Conservation (phyloP, 2,888 invertebrate genomes). For the Pheosia gnoma region DNA sequence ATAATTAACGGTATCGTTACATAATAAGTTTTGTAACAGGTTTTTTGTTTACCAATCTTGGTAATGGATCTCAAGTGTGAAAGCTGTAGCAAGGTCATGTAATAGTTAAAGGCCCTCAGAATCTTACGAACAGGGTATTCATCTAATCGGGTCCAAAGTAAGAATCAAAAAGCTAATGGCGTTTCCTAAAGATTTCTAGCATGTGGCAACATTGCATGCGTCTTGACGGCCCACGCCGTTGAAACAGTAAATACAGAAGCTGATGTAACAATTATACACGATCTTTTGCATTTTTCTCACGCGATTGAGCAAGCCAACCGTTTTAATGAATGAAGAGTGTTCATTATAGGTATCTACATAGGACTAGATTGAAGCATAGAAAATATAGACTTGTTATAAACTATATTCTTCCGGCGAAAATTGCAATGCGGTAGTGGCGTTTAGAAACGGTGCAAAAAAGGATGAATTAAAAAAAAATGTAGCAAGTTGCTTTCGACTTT, state of each 20-base stretch:
- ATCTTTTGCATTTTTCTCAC: slow-evolving; percentile 50
- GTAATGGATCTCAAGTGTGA: no score
- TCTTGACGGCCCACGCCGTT: not conserved
- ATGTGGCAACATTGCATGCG: slow-evolving; percentile 1
- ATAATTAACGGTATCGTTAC: not conserved
- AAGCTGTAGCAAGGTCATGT: no score
- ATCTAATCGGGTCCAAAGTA: no score
- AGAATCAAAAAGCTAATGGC: no score
- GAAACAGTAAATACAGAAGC: not conserved
- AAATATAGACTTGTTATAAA: no score
- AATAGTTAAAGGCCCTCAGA: no score
- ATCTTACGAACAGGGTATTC: no score
- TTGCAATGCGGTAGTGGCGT: slow-evolving; percentile 18
- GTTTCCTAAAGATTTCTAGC: no score
- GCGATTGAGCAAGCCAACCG: slow-evolving; percentile 42
- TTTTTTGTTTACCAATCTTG: no score
- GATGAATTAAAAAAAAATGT: slow-evolving; percentile 47
- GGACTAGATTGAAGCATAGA: no score
- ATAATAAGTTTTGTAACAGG: not conserved
- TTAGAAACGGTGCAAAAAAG: slow-evolving; percentile 43
- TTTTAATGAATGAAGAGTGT: not conserved
- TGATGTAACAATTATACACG: slow-evolving; percentile 14
- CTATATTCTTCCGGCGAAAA: slow-evolving; percentile 5
- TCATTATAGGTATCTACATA: not conserved
- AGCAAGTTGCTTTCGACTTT: slow-evolving; percentile 71